A percentile compares a stretch with the other conserved stretches of the same genome.
Evolutionary conservation across 1,140 invertebrate species (phyloP).

Genomic region (Cydia amplana): DNA sequence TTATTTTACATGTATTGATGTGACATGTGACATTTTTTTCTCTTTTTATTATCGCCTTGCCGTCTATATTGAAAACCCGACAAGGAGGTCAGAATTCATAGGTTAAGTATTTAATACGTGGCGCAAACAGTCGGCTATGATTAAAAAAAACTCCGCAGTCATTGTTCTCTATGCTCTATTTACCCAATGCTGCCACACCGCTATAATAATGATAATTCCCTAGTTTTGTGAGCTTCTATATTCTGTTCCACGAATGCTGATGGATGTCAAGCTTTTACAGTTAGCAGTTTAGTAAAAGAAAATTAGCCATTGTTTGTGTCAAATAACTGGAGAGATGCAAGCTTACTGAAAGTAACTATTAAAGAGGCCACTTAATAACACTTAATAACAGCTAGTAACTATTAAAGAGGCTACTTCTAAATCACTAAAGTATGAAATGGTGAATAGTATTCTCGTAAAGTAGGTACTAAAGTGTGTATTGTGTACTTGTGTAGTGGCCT

Average conservation of each 20-base stretch:
- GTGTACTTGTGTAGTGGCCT: neutral
- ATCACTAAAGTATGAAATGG: neutral
- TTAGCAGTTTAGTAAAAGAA: neutral
- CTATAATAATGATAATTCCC: constrained; percentile 41
- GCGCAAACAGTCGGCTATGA: no score
- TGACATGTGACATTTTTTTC: no score
- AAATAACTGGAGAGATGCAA: neutral
- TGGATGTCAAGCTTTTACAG: constrained; percentile 18
- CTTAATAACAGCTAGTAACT: neutral
- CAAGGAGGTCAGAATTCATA: no score
- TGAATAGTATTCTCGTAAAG: neutral
- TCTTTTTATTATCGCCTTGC: no score
- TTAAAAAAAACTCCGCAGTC: constrained; percentile 42
- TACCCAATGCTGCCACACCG: constrained; percentile 54
- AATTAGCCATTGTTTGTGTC: constrained; percentile 14
- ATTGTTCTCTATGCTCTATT: constrained; percentile 69
- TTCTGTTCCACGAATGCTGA: constrained; percentile 19
- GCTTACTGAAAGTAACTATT: neutral
- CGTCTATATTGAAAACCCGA: no score
- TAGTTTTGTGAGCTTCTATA: constrained; percentile 20
- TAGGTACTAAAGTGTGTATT: neutral
- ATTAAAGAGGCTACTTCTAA: neutral
- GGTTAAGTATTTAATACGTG: no score
- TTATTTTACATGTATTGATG: no score
- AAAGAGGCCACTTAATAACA: neutral